Percentiles rank a stretch among this genome's conserved stretches.
phyloP scores from a whole-genome alignment of 2,797 vertebrate genomes.

The Bradypus variegatus region DNA sequence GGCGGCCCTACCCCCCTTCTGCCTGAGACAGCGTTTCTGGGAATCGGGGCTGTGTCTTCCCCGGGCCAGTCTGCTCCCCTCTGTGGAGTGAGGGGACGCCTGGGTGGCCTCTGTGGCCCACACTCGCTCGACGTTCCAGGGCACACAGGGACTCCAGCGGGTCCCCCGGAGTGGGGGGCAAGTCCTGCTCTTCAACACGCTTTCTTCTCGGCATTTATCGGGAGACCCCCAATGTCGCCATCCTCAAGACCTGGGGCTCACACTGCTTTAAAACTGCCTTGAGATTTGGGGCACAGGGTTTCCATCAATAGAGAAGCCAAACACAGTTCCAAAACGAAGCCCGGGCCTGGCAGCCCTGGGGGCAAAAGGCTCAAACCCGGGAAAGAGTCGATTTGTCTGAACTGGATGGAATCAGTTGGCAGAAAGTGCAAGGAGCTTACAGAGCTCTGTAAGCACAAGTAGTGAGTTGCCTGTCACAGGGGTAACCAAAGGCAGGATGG shows the following conservation, averaged over 20 bases:
- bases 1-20: neutral
- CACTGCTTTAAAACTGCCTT: neutral
- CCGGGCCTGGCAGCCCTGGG: neutral
- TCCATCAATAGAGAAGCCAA: neutral
- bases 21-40: neutral
- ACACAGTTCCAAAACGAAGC: neutral
- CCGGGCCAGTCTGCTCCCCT: neutral
- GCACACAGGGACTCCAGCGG: neutral
- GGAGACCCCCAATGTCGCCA: neutral
- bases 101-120: neutral
- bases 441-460: neutral
- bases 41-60: neutral
- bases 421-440: neutral
- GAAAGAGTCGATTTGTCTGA: neutral
- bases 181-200: neutral
- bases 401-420: neutral
- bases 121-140: neutral
- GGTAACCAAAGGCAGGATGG: neutral
- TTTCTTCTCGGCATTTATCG: neutral
- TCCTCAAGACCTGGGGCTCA: neutral
- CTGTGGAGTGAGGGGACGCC: neutral
- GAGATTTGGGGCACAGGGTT: neutral
- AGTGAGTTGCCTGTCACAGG: neutral
- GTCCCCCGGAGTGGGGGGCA: neutral
- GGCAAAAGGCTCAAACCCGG: neutral